Percentiles rank a stretch among this genome's conserved stretches.
Conservation (phyloP, 2,888 invertebrate species). For the Perdita meconis region DNA sequence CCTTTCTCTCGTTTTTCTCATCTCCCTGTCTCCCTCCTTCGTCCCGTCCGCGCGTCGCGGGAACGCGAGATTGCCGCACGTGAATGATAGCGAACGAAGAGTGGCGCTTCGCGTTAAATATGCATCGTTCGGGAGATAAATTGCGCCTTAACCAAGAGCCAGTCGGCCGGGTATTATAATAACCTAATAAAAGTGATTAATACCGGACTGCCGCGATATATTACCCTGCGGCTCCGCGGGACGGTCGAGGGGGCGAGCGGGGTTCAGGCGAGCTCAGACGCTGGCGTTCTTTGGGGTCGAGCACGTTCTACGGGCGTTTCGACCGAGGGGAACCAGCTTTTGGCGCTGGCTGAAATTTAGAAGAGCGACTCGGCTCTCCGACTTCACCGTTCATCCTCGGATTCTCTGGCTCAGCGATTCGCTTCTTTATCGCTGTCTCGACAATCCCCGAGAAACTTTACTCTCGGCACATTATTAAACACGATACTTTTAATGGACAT, state of each 20-base stretch:
- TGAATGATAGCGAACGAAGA: constrained; percentile 74
- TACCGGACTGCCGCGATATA: constrained; percentile 75
- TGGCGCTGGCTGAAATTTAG: constrained; percentile 50
- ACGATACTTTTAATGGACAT: too few species aligned
- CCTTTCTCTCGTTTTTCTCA: constrained; percentile 23
- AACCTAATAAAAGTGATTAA: constrained; percentile 82
- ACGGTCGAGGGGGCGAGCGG: constrained; percentile 14
- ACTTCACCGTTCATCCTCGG: constrained; percentile 10
- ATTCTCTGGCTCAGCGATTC: constrained; percentile 14
- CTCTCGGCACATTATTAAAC: too few species aligned
- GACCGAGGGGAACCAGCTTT: constrained; percentile 25
- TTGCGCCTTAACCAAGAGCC: constrained; percentile 78
- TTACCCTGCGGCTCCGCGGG: constrained; percentile 64
- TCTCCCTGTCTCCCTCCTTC: constrained; percentile 16
- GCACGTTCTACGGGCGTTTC: constrained; percentile 16
- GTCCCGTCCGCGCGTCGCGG: constrained; percentile 30
- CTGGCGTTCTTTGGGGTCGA: constrained; percentile 38
- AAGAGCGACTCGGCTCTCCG: constrained; percentile 35
- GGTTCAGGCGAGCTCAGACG: constrained; percentile 32
- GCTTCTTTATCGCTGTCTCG: constrained; percentile 21
- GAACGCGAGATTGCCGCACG: constrained; percentile 69
- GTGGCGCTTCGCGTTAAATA: constrained; percentile 77
- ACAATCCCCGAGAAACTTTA: too few species aligned
- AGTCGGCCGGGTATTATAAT: constrained; percentile 78
- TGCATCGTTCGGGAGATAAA: constrained; percentile 77